Conservation (phyloP, 2,113 vertebrate species). For the Epinephelus cyanopodus region DNA sequence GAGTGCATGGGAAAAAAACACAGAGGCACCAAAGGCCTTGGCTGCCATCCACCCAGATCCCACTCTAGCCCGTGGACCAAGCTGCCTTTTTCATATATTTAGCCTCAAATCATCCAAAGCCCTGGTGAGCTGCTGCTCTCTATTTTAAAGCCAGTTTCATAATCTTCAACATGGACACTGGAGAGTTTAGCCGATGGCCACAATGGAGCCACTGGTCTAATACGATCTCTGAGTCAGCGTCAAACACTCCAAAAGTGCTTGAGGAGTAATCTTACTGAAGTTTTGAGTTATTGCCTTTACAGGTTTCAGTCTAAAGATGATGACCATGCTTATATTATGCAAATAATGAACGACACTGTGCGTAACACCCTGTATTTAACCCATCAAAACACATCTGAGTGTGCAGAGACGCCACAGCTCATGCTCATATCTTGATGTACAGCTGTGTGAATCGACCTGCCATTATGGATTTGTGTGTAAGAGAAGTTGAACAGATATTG, state of each 20-base stretch:
- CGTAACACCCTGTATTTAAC: constrained; percentile 13
- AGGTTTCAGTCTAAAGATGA: not conserved
- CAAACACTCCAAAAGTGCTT: constrained; percentile 20
- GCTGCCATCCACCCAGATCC: constrained; percentile 47
- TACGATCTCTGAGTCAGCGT: constrained; percentile 52
- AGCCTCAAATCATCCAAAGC: constrained; percentile 72
- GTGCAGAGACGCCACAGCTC: not conserved
- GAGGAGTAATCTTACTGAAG: constrained; percentile 13
- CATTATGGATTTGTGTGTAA: constrained; percentile 38
- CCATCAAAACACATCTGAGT: constrained; percentile 12
- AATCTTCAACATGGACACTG: constrained; percentile 58
- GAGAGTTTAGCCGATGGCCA: constrained; percentile 56
- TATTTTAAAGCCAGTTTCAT: constrained; percentile 64
- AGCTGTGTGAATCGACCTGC: constrained; percentile 35
- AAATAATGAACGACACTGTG: not conserved
- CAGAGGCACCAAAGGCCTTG: constrained; percentile 46
- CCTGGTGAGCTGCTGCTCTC: constrained; percentile 54
- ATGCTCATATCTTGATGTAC: constrained; percentile 30
- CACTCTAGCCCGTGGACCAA: constrained; percentile 45
- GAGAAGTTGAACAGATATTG: constrained; percentile 51
- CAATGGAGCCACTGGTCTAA: constrained; percentile 34
- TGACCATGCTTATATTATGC: not conserved
- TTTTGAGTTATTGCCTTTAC: constrained; percentile 9
- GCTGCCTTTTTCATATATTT: constrained; percentile 70
- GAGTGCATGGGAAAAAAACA: not conserved